These are phyloP conservation scores for Drosophila erecta DNA, from an alignment of 1,140 invertebrate genomes.

Conservation along the genomic window DNA sequence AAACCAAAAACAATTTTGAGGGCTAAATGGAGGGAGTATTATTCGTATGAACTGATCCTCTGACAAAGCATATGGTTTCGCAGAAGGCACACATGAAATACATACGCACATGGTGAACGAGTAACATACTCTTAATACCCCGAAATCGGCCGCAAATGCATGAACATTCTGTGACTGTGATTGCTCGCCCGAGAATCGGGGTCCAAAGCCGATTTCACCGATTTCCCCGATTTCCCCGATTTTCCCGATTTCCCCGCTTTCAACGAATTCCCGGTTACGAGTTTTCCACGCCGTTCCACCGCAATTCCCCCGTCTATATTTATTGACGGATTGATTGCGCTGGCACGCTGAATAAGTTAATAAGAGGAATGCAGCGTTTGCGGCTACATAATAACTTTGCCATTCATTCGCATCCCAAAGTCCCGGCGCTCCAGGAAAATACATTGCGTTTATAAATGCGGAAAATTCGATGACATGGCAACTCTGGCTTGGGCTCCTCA, in stretches of 20 bases:
- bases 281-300: not conserved
- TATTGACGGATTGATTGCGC: slow-evolving; percentile 26
- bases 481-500: slow-evolving; percentile 13
- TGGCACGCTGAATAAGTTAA: slow-evolving; percentile 25
- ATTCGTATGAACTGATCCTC: not conserved
- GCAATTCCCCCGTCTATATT: slow-evolving; percentile 8
- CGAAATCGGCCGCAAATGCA: slow-evolving; percentile 1
- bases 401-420: slow-evolving; percentile 16
- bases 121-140: slow-evolving; percentile 17
- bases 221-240: slow-evolving; percentile 13
- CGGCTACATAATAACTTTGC: slow-evolving; percentile 20
- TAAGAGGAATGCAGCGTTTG: slow-evolving; percentile 13
- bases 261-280: not conserved
- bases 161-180: slow-evolving; percentile 1
- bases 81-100: not conserved
- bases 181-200: slow-evolving; percentile 1
- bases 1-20: not conserved
- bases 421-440: not conserved
- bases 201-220: slow-evolving; percentile 22
- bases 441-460: slow-evolving; percentile 33
- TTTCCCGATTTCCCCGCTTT: not conserved
- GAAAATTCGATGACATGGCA: slow-evolving; percentile 56
- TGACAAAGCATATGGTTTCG: not conserved
- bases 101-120: not conserved
- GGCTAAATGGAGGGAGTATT: not conserved